Percentiles rank a stretch among this genome's conserved stretches.
phyloP scores from a whole-genome alignment of 35 echinoderm and acorn worm species.

The Stichopus chloronotus region DNA sequence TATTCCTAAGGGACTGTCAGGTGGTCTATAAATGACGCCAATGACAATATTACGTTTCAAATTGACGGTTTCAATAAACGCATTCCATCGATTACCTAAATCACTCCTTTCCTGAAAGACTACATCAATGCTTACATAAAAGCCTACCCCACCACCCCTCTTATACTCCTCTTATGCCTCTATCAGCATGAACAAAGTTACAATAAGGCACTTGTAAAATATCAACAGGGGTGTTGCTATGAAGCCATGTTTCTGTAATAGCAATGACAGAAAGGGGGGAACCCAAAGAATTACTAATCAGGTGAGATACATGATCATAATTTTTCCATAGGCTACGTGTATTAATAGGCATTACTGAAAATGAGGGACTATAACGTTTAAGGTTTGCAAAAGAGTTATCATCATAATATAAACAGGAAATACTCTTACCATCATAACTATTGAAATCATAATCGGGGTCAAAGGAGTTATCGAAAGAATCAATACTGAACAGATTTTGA shows the following conservation, averaged over 20 bases:
- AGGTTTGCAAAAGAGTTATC: neutral
- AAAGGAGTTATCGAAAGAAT: neutral
- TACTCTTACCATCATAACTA: neutral
- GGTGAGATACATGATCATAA: neutral
- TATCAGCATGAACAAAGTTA: constrained; percentile 36
- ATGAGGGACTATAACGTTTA: no score
- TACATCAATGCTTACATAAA: constrained; percentile 11
- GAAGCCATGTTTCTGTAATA: no score
- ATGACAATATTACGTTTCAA: no score
- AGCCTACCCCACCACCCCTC: constrained; percentile 32
- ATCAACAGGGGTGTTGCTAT: no score
- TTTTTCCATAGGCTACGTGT: constrained; percentile 40
- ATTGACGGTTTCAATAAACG: no score
- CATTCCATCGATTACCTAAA: no score
- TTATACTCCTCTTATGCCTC: neutral
- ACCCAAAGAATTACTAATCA: constrained; percentile 26
- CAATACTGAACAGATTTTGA: constrained; percentile 18
- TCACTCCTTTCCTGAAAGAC: no score
- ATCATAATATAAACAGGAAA: constrained; percentile 2
- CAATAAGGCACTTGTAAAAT: constrained; percentile 9
- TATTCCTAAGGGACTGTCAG: no score
- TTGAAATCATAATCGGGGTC: constrained; percentile 11
- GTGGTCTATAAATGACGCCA: no score
- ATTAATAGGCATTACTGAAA: constrained; percentile 19
- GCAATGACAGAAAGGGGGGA: constrained; percentile 12